Evolutionary conservation across 2,113 vertebrate genomes (phyloP), one percentile per base, ranked within the genome.

Genomic region (Calidris pugnax): DNA sequence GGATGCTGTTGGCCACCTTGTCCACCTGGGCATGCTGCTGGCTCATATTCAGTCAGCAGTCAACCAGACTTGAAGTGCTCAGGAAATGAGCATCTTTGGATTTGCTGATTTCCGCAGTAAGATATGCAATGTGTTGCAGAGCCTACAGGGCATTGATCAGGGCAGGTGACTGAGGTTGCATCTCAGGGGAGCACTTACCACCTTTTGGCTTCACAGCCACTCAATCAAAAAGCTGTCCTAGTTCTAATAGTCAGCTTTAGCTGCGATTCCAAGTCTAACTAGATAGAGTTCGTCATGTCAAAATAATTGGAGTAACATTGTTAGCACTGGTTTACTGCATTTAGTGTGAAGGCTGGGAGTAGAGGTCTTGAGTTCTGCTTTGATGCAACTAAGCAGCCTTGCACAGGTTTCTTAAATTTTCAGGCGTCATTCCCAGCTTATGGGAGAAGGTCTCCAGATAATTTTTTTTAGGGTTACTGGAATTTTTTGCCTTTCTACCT

Each of bases 111-210:
- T 62, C 48, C 77, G 22, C 48, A 9, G 66, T 37, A 37, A 72
- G 35, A 41, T 56, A 32, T 0, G 4, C 6, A 7, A 35, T 6
- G 21, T 53, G 69, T 27, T 51, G 45, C 50, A 53, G 39, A 69
- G 37, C 35, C 27, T 43, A 3, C 1, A 0, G 2, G 6, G 57
- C 26, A 5, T 2, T 51, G 53, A 43, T 59, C 12, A n/a, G 53
- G 37, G 26, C 22, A 30, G 43, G 17, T 77, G 33, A 17, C 79
- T 56, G 68, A 87, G 55, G 21, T 5, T 60, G 19, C 30, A 7
- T 89, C 50, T 86, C 22, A 8, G 37, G 16, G 33, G 48, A 48
- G 28, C 66, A 24, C 30, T 86, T 84, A 45, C 50, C 69, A 50
- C 53, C 48, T 24, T 68, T 33, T 83, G 83, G 39, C 60, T 88